Evolutionary conservation across 2,797 vertebrate species (phyloP), one percentile per base, ranked within the genome.

Genomic region (Meda fulgida): DNA sequence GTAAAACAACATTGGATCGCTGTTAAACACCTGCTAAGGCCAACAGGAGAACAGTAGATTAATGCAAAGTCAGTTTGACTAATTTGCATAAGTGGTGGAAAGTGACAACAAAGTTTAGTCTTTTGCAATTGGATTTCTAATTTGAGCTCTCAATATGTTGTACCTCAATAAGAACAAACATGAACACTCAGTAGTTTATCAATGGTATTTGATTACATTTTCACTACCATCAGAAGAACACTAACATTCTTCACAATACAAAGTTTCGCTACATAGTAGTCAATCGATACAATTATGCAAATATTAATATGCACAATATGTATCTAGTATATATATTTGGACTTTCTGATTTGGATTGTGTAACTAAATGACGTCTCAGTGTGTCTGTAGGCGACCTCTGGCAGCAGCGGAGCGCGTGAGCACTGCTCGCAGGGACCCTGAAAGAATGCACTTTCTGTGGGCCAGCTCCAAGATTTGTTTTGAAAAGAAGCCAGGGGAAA

Each of bases 401-500:
- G 90, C 90, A 91, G 83, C 36, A 82, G 85, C 77, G 78, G 7
- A 77, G 65, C 71, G 84, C 85, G 87, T 86, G 86, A 89, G 86
- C 66, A 91, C 86, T 90, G 88, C 87, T 91, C 85, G 78, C 90
- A 88, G 86, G 87, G 87, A 89, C 93, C 88, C 89, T 91, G 88
- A 92, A 93, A 93, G 89, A 94, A 94, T 93, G 89, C 65, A 77
- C 88, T 92, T 92, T 94, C 91, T 93, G 89, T 89, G 85, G 0
- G 0, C 89, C 89, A 9, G 83, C 92, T 94, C 92, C 92, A 94
- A 92, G 92, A 91, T 93, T 94, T 92, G 90, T 93, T 94, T 95
- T 93, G 93, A 94, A 93, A 93, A 92, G 86, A 87, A 91, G 93
- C 93, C 93, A 94, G 92, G 86, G 85, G 92, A 89, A 91, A 90